Base-by-base conservation (phyloP, 2,888 invertebrate species). In the Oligia latruncula region DNA sequence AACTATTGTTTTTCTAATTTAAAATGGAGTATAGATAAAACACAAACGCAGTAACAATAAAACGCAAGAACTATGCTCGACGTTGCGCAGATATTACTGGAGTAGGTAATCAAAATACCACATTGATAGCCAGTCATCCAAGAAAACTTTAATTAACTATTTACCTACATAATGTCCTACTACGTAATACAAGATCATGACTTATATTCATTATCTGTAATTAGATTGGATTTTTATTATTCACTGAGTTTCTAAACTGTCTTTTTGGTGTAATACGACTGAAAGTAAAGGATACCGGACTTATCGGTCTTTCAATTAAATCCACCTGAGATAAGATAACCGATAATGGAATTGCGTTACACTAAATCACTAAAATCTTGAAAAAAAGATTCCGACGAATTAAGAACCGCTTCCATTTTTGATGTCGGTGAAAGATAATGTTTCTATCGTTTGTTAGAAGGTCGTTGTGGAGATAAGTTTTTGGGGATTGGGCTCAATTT, bases 181-280 rank as follows among this genome's bases (percentile, higher is more conserved):
- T 66, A 23, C 29, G 13, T 65, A 62, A 9, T 35, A 23, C 9
- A 29, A n/a, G 49, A 66, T 70, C 70, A 62, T 62, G 49, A 46
- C 58, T 71, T 66, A 62, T 46, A 72, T 68, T 52, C 35, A 82
- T 58, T 79, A 85, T 85, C 74, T 20, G 72, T 67, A 82, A 74
- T 82, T 73, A 67, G 74, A 75, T 71, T 85, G 52, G 60, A 77
- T 79, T 85, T 82, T 74, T 79, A 82, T 71, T 67, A 72, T 62
- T 60, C 15, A 35, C 15, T 49, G 11, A 6, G 8, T 55, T 76
- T 74, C 74, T 84, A 67, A 23, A 23, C 29, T 35, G 15, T 66
- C 60, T 77, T 71, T 87, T 88, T 90, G 78, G 87, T 77, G 84
- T 80, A 77, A 87, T 78, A 60, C 71, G 71, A 71, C 46, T 58